These are phyloP conservation scores for Lepidurus packardi DNA, from an alignment of 1,140 invertebrate genomes.

Conservation along the genomic window DNA sequence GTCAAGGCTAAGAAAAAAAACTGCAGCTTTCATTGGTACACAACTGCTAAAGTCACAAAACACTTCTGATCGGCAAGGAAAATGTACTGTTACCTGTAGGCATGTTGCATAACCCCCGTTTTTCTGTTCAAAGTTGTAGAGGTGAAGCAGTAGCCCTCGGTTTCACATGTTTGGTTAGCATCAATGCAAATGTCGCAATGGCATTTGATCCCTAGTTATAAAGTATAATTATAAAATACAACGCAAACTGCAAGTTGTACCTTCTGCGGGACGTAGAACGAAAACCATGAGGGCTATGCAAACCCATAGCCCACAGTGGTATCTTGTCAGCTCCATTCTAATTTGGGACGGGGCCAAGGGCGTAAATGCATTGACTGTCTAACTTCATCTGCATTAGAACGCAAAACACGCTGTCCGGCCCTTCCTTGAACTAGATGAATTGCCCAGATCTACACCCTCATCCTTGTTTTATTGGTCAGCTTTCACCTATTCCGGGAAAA, in stretches of 20 bases:
- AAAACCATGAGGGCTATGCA: not conserved
- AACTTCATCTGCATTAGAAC: not conserved
- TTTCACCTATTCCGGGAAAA: not conserved
- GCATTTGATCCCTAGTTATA: constrained; percentile 59
- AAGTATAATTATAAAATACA: not conserved
- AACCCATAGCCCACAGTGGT: not conserved
- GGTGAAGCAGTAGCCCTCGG: constrained; percentile 81
- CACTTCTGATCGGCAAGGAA: not conserved
- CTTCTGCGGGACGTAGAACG: not conserved
- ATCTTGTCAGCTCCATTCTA: not conserved
- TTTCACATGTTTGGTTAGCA: constrained; percentile 77
- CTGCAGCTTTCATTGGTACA: not conserved
- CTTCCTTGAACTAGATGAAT: not conserved
- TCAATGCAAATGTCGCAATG: constrained; percentile 69
- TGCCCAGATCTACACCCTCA: not conserved
- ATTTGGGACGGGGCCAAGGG: not conserved
- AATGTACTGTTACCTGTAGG: constrained; percentile 59
- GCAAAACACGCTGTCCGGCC: not conserved
- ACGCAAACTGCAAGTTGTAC: not conserved
- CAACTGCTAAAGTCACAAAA: constrained; percentile 22
- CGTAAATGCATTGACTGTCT: constrained; percentile 5
- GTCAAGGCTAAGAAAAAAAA: not conserved
- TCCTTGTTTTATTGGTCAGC: not conserved
- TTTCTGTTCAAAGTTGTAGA: constrained; percentile 57
- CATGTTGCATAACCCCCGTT: constrained; percentile 53